Evolutionary conservation across 1,140 invertebrate genomes (phyloP).

Genomic region (Yoshiicerus persimilis): DNA sequence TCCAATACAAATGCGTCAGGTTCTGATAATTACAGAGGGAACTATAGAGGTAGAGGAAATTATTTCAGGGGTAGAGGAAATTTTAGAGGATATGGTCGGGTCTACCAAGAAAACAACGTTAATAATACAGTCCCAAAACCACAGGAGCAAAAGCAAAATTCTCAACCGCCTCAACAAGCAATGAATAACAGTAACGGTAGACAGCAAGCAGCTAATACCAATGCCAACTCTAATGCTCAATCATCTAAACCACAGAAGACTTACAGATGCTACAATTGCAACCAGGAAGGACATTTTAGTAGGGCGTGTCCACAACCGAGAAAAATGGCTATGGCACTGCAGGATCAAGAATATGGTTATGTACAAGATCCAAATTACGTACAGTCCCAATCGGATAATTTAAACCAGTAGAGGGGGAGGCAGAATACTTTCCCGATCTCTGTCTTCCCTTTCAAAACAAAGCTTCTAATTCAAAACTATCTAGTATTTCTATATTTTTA

Average conservation of each 20-base stretch:
- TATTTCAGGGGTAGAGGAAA: neutral
- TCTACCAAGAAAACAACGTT: no score
- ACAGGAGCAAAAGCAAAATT: neutral
- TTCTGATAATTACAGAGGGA: neutral
- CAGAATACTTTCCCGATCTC: no score
- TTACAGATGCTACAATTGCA: neutral
- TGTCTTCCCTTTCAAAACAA: neutral
- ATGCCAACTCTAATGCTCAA: neutral
- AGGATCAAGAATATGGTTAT: neutral
- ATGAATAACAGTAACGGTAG: neutral
- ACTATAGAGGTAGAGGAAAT: neutral
- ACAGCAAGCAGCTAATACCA: neutral
- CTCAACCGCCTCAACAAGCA: neutral
- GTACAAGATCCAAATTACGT: neutral
- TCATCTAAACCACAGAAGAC: no score
- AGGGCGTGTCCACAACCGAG: neutral
- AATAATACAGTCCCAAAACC: neutral
- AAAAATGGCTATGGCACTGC: neutral
- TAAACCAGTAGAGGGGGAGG: neutral
- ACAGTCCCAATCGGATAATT: neutral
- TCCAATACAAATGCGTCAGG: neutral
- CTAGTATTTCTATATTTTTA: no score
- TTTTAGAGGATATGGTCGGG: neutral
- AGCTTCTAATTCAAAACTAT: no score
- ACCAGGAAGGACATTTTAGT: neutral